phyloP scores from a whole-genome alignment of 1,140 invertebrate species.

The Pristionchus pacificus region DNA sequence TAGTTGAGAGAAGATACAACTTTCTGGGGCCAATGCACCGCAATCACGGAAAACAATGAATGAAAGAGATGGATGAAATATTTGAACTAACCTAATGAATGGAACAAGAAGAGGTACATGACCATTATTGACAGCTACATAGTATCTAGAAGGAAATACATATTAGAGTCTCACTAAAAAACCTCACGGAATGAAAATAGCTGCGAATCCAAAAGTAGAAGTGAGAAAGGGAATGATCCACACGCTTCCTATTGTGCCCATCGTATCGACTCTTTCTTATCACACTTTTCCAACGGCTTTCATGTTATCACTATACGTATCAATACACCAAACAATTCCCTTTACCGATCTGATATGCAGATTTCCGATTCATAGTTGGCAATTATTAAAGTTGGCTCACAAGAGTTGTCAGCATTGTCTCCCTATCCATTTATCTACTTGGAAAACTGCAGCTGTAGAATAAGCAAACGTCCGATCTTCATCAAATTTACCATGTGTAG shows the following conservation, averaged over 20 bases:
- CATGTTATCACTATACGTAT: not conserved
- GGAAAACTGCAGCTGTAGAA: too few relatives aligned
- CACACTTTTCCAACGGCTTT: not conserved
- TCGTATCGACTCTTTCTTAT: not conserved
- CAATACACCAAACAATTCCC: not conserved
- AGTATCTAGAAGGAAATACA: conserved; percentile 7
- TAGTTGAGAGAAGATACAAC: conserved; percentile 32
- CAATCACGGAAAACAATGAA: conserved; percentile 20
- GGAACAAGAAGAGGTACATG: conserved; percentile 19
- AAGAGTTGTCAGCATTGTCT: too few relatives aligned
- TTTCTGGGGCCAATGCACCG: conserved; percentile 23
- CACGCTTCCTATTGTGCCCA: conserved; percentile 10
- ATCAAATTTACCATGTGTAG: too few relatives aligned
- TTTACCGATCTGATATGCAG: too few relatives aligned
- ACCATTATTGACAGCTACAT: conserved; percentile 1
- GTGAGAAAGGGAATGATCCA: conserved; percentile 16
- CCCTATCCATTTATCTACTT: not conserved
- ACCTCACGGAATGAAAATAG: conserved; percentile 8
- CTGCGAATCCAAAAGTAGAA: conserved; percentile 17
- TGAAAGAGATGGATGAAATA: conserved; percentile 6
- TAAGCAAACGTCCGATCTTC: too few relatives aligned
- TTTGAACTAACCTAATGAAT: conserved; percentile 23
- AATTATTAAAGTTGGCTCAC: too few relatives aligned
- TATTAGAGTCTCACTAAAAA: not conserved
- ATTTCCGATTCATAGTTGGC: too few relatives aligned